Evolutionary conservation across 2,888 invertebrate species (phyloP).

Genomic region (Lysandra coridon): DNA sequence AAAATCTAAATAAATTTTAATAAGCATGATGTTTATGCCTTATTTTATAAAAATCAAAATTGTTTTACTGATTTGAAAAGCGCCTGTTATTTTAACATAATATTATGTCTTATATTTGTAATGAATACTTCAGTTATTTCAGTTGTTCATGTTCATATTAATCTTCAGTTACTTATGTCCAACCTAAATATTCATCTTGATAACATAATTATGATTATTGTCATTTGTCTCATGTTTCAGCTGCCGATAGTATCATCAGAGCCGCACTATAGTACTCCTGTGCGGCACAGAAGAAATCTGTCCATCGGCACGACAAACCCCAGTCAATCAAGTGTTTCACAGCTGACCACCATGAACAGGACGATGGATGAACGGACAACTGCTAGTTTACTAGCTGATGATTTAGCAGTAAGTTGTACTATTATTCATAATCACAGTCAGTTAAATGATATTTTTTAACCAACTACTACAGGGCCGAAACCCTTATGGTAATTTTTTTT

Average conservation of each 20-base stretch:
- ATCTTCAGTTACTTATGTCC: too few relatives aligned
- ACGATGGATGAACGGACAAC: conserved; percentile 82
- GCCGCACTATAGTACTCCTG: conserved; percentile 77
- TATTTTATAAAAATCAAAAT: neutral
- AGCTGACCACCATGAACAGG: conserved; percentile 74
- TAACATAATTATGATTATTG: too few relatives aligned
- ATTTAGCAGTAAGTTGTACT: conserved; percentile 70
- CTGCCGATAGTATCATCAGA: conserved; percentile 63
- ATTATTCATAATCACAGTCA: too few relatives aligned
- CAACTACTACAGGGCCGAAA: too few relatives aligned
- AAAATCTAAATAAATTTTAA: neutral
- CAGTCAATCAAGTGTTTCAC: conserved; percentile 56
- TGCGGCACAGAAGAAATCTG: conserved; percentile 70
- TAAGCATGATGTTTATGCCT: neutral
- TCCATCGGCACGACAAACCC: conserved; percentile 74
- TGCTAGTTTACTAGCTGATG: conserved; percentile 80
- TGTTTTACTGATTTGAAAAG: neutral
- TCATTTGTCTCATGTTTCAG: conserved; percentile 40
- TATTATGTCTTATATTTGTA: too few relatives aligned
- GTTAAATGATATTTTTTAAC: too few relatives aligned
- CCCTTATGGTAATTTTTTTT: too few relatives aligned
- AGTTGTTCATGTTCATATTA: neutral
- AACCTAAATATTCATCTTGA: neutral
- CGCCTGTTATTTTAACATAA: neutral
- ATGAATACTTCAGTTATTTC: neutral